Conservation (phyloP, 2,113 vertebrate species). For the Isichthys henryi region DNA sequence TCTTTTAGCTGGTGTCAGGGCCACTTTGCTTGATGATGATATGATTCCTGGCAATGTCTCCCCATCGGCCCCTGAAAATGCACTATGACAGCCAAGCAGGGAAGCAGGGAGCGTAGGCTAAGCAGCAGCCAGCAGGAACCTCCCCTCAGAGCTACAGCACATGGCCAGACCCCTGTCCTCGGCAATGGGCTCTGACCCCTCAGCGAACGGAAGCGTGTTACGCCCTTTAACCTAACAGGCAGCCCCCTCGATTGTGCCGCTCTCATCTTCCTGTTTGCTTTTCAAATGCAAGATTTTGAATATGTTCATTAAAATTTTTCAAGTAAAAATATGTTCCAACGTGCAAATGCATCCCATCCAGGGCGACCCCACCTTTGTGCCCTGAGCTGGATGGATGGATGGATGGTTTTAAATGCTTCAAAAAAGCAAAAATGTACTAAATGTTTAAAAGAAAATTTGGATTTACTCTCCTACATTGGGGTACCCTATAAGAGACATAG, state of each 20-base stretch:
- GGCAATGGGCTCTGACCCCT: neutral
- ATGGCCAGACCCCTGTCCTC: neutral
- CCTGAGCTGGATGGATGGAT: neutral
- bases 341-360: neutral
- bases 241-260: neutral
- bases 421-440: neutral
- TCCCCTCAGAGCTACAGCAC: neutral
- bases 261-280: neutral
- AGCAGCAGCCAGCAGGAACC: neutral
- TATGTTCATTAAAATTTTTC: neutral
- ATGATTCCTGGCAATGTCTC: slow-evolving; percentile 56
- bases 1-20: slow-evolving; percentile 61
- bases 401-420: neutral
- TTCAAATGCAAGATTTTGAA: neutral
- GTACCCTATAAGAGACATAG: neutral
- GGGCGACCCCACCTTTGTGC: neutral
- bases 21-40: slow-evolving; percentile 60
- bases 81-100: slow-evolving; percentile 51
- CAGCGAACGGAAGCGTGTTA: neutral
- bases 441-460: neutral
- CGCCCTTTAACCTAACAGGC: neutral
- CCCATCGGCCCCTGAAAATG: slow-evolving; percentile 58
- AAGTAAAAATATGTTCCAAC: neutral
- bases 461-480: neutral
- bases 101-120: slow-evolving; percentile 14